Evolutionary conservation across 2,888 invertebrate genomes (phyloP), one percentile per base, ranked within the genome.

Genomic region (Ditylenchus weischeri): DNA sequence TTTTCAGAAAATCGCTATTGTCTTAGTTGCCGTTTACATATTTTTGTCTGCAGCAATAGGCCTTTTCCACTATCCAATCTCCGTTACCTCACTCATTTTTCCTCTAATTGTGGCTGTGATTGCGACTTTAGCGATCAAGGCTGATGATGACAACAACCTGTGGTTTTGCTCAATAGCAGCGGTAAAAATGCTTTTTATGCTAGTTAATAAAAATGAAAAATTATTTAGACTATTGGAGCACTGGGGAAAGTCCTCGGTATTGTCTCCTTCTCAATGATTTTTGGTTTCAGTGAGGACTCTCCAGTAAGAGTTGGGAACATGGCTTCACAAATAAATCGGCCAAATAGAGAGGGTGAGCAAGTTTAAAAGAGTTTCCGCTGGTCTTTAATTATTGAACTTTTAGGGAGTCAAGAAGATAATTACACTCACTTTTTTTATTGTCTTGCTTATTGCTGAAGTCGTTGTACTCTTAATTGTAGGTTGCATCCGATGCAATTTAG

Each of bases 201-300:
- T 54, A 1, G 7, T 23, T 54, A 7, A 43, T 38, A 21, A 11
- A 19, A 18, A 48, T 48, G n/a, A 23, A 13, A 15, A 8, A 13
- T n/a, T 66, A 23, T 62, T 35, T 29, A 65, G 66, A 62, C 64
- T 18, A 18, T 66, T 23, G 66, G 64, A 15, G 66, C 66, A n/a
- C 51, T 66, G 18, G 66, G 65, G n/a, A 66, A 66, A 64, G 54
- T 66, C 29, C 50, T 66, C 54, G 66, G 65, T 19, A 66, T 66
- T n/a, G 54, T 66, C 29, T 54, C 64, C 7, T 66, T 62, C 48
- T 66, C 66, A 36, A 66, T 60, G 36, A 62, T 66, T 36, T 66
- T 66, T 58, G 66, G 66, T 35, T 62, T 66, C 23, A 62, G 50
- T 15, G n/a, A 38, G 38, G 54, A 23, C 13, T 66, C n/a, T 47